Base-by-base conservation (phyloP, 2,888 invertebrate genomes). In the Nymphalis urticae region DNA sequence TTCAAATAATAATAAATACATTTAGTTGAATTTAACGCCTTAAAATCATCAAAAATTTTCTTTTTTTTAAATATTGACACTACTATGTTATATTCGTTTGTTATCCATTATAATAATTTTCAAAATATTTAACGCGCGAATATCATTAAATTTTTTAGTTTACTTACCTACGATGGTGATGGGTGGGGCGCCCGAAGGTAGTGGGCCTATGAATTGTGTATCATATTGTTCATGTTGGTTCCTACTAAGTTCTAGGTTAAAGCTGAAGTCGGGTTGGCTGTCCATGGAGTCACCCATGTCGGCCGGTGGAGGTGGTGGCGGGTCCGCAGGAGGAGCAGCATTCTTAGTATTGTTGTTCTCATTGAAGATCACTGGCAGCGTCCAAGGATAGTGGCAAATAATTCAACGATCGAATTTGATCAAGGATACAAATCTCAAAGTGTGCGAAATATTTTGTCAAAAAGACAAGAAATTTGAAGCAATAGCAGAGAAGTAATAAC, bases 191-290 rank as follows among this genome's bases (percentile, higher is more conserved):
- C 81, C 75, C 32, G 76, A 66, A 4, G 78, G 75, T 42, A 77
- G 74, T 42, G 73, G 69, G 32, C 73, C 77, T 61, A 73, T 73
- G 81, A 96, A 96, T 86, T 97, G 97, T 64, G 94, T 93, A 63
- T 95, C 96, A 80, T 97, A 97, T 75, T 96, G 96, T 75, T 95
- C 93, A 64, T 95, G 95, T 83, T 96, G 96, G 82, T 94, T 94
- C 82, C 94, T 94, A 76, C 94, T 94, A 74, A 97, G 92, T 85
- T 95, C 95, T 90, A 97, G 94, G 76, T 95, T 95, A 87, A 96
- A 96, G 77, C 93, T 93, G 79, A 90, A 88, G 87, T 92, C 91
- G 0, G 85, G 86, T 74, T 88, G 88, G 80, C 85, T 85, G 77
- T 90, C 90, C 84, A 85, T 82, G 68, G 82, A 87, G 77, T 88